These are phyloP conservation scores for Aix galericulata DNA, from an alignment of 2,113 vertebrate genomes.

Conservation along the genomic window DNA sequence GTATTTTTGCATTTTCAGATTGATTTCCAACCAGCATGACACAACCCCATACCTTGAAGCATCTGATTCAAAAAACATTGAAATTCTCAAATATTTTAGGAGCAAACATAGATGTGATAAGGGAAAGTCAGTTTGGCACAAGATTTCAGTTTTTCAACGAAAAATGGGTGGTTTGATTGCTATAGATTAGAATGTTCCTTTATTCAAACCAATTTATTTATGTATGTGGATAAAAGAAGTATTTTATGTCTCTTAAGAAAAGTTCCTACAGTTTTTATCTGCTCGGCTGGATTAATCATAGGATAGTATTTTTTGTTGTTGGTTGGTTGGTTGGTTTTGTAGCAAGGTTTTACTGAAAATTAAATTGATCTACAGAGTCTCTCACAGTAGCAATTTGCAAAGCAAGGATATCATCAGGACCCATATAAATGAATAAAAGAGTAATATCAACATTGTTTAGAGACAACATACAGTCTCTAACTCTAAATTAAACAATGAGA, in stretches of 20 bases:
- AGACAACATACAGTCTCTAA: not conserved
- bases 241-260: conserved; percentile 54
- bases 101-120: not conserved
- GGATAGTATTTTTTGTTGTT: not conserved
- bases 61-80: not conserved
- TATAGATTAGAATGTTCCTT: not conserved
- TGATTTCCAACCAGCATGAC: not conserved
- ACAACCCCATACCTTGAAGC: not conserved
- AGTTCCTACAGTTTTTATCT: conserved; percentile 46
- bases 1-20: not conserved
- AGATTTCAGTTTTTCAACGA: not conserved
- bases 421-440: conserved; percentile 17
- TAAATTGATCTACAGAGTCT: conserved; percentile 65
- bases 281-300: conserved; percentile 61
- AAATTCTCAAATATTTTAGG: not conserved
- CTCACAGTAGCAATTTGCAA: conserved; percentile 1
- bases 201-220: not conserved
- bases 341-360: conserved; percentile 71
- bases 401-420: not conserved
- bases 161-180: not conserved
- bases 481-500: not conserved
- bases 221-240: conserved; percentile 16
- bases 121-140: not conserved
- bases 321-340: not conserved
- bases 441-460: not conserved